These are phyloP conservation scores for Hydrotaea diabolus DNA, from an alignment of 2,888 invertebrate species.

Conservation along the genomic window DNA sequence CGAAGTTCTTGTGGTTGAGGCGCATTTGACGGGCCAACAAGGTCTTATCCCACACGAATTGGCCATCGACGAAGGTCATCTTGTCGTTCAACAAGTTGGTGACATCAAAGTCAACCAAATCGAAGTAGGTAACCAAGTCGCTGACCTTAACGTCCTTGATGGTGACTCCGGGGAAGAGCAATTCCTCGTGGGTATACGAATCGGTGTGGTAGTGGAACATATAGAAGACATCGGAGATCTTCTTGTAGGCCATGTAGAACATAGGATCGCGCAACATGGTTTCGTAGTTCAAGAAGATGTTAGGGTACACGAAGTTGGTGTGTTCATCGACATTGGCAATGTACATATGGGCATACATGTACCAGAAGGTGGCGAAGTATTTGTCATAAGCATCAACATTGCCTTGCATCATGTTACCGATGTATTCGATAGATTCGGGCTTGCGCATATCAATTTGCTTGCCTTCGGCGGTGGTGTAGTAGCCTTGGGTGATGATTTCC, in stretches of 20 bases:
- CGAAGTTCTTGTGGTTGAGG: conserved; percentile 86
- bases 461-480: conserved; percentile 80
- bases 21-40: conserved; percentile 84
- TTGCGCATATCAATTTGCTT: conserved; percentile 82
- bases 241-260: conserved; percentile 85
- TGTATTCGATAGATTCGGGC: conserved; percentile 84
- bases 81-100: conserved; percentile 72
- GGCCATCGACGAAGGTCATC: conserved; percentile 69
- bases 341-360: conserved; percentile 69
- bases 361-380: conserved; percentile 69
- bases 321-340: conserved; percentile 69
- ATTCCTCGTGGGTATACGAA: conserved; percentile 83
- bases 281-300: conserved; percentile 84
- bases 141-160: conserved; percentile 84
- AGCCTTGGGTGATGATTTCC: conserved; percentile 81
- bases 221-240: conserved; percentile 83
- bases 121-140: conserved; percentile 86
- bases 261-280: conserved; percentile 87
- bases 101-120: conserved; percentile 84
- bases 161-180: conserved; percentile 83
- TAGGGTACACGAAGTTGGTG: conserved; percentile 79
- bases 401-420: conserved; percentile 85
- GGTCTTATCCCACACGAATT: conserved; percentile 76
- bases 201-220: conserved; percentile 83
- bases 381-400: conserved; percentile 75